A percentile compares a stretch with the other conserved stretches of the same genome.
These are phyloP conservation scores for Agrotis puta DNA, from an alignment of 2,888 invertebrate genomes.

Conservation along the genomic window DNA sequence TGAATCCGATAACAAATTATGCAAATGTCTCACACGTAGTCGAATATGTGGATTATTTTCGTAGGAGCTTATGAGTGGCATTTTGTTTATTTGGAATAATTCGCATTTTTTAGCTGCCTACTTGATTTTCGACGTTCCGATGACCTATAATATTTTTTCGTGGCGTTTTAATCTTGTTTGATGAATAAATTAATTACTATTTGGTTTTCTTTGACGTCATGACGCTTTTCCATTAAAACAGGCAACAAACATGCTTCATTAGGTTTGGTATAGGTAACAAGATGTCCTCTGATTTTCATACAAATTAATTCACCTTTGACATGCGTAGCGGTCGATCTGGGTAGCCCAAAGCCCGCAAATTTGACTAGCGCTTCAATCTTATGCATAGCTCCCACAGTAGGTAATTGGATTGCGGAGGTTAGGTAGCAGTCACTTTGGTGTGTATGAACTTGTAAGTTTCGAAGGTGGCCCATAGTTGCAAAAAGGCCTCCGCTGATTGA, in stretches of 20 bases:
- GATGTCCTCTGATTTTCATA: constrained; percentile 15
- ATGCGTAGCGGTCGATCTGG: constrained; percentile 26
- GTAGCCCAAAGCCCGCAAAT: constrained; percentile 25
- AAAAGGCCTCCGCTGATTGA: not conserved
- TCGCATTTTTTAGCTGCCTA: constrained; percentile 25
- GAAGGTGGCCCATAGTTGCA: constrained; percentile 7
- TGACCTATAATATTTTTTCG: constrained; percentile 24
- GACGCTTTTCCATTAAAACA: not conserved
- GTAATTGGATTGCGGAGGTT: constrained; percentile 40
- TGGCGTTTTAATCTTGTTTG: constrained; percentile 12
- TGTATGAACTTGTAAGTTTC: constrained; percentile 20
- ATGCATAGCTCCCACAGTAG: constrained; percentile 8
- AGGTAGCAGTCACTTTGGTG: constrained; percentile 26
- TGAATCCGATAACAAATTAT: constrained; percentile 50
- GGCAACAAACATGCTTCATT: not conserved
- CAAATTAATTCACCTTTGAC: constrained; percentile 42
- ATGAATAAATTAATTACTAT: constrained; percentile 9
- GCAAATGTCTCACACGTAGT: constrained; percentile 41
- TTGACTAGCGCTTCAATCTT: constrained; percentile 44
- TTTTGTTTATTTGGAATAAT: constrained; percentile 47
- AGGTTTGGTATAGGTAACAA: constrained; percentile 1
- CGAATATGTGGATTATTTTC: constrained; percentile 48
- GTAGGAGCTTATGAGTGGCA: constrained; percentile 35
- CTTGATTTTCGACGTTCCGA: constrained; percentile 28
- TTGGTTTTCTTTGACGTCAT: not conserved